These are phyloP conservation scores for Oscheius myriophilus DNA, from an alignment of 2,888 invertebrate species.

Conservation along the genomic window DNA sequence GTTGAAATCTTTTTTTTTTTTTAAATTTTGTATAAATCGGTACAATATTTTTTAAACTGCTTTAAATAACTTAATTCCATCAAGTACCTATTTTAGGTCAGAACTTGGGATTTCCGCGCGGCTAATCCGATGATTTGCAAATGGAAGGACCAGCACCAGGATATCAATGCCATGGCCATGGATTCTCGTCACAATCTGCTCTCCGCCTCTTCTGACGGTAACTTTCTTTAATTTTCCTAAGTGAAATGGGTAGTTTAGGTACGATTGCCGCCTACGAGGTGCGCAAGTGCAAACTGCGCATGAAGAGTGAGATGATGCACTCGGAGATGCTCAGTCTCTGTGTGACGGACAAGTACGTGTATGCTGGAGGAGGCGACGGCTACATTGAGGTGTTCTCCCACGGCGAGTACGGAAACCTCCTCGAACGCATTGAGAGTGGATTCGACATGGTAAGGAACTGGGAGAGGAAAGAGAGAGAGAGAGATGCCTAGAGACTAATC, in stretches of 20 bases:
- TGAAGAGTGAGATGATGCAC: slow-evolving; percentile 61
- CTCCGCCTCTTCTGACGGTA: slow-evolving; percentile 49
- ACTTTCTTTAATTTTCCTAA: background rate
- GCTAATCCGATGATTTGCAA: slow-evolving; percentile 43
- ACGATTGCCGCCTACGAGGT: slow-evolving; percentile 47
- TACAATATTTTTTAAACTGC: no score
- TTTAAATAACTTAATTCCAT: no score
- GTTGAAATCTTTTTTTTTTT: no score
- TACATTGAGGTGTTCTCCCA: slow-evolving; percentile 62
- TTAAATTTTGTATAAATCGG: no score
- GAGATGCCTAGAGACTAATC: background rate
- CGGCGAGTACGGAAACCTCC: slow-evolving; percentile 60
- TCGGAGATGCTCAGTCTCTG: slow-evolving; percentile 58
- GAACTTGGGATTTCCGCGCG: slow-evolving; percentile 59
- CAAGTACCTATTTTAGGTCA: slow-evolving; percentile 36
- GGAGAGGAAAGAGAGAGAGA: background rate
- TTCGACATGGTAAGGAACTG: slow-evolving; percentile 50
- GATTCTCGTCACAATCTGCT: slow-evolving; percentile 42
- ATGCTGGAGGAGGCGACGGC: slow-evolving; percentile 60
- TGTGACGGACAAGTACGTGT: slow-evolving; percentile 54
- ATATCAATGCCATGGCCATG: slow-evolving; percentile 49
- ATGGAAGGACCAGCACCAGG: slow-evolving; percentile 55
- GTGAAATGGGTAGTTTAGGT: background rate
- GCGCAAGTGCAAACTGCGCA: slow-evolving; percentile 44
- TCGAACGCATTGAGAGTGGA: slow-evolving; percentile 57